Percentiles rank a stretch among this genome's conserved stretches.
Conservation (phyloP, 1,140 invertebrate species). For the Lethocerus indicus region DNA sequence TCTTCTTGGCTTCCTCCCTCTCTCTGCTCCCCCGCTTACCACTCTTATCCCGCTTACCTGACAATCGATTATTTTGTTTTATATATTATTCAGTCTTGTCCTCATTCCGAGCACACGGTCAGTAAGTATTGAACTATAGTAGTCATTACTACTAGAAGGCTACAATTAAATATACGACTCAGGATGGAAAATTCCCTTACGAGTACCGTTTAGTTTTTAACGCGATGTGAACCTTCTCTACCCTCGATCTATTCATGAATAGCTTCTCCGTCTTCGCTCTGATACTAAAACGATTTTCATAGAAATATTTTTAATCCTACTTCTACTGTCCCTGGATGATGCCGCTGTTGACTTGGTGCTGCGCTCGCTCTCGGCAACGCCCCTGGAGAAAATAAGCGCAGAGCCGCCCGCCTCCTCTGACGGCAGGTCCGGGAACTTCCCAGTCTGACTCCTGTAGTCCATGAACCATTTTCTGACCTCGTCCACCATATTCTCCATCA, state of each 20-base stretch:
- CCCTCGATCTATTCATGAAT: too few relatives aligned
- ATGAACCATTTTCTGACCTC: slow-evolving; percentile 75
- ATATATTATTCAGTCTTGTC: too few relatives aligned
- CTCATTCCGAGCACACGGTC: too few relatives aligned
- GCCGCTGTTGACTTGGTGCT: slow-evolving; percentile 54
- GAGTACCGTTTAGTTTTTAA: too few relatives aligned
- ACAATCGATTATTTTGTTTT: neutral
- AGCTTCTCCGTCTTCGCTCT: too few relatives aligned
- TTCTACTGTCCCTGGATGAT: slow-evolving; percentile 61
- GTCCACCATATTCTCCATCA: slow-evolving; percentile 65
- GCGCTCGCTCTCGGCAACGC: slow-evolving; percentile 28
- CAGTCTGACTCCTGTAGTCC: slow-evolving; percentile 50
- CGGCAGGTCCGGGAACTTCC: slow-evolving; percentile 79
- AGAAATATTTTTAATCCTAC: too few relatives aligned
- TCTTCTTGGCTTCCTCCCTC: slow-evolving; percentile 32
- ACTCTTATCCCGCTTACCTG: slow-evolving; percentile 26
- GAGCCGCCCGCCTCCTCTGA: slow-evolving; percentile 80
- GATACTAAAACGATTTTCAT: too few relatives aligned
- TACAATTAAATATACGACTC: too few relatives aligned
- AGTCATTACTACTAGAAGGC: too few relatives aligned
- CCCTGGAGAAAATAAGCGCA: slow-evolving; percentile 57
- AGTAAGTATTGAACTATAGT: too few relatives aligned
- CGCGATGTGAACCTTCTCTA: too few relatives aligned
- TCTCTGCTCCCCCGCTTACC: slow-evolving; percentile 26
- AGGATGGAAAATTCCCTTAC: too few relatives aligned